Base-by-base conservation (phyloP, 1,140 invertebrate genomes). In the Maniola jurtina region DNA sequence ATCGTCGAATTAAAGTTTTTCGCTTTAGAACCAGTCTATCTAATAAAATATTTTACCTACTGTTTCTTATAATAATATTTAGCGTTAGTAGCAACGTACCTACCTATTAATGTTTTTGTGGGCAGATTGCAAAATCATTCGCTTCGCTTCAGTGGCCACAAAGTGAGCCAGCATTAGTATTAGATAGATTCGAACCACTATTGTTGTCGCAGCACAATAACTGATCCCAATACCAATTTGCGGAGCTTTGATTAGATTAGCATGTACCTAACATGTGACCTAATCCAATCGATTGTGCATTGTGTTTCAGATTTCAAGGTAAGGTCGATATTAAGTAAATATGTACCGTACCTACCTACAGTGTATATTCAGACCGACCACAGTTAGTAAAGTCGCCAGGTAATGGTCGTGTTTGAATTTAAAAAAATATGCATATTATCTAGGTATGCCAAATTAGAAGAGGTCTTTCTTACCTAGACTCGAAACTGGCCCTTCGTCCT, bases 211-310 rank as follows among this genome's bases (percentile, higher is more conserved):
- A 56, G 61, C 14, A 67, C 65, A 67, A 66, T 66, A 54, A 61
- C 62, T 57, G 55, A 14, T 64, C 55, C 40, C 54, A 64, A 66
- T 66, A 52, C 57, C 16, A 14, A 15, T 55, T 55, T 40, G 25
- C 42, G 25, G 47, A 14, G 64, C 59, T 57, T 60, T 45, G 64
- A 66, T 66, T 66, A 54, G 57, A 66, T 66, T 60, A 60, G 64
- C 42, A 45, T 5, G 9, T 13, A 45, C 13, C 9, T 25, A 25
- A 25, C 25, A 25, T 25, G 25, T 25, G 25, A 25, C 25, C 25
- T 45, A 45, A 11, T 45, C 13, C 7, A 38, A 45, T 57, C 33
- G 59, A 66, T 66, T 59, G 64, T 57, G 25, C 42, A 48, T 61
- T 61, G 48, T 52, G 7, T 25, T 16, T n/a, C 15, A 60, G 36